phyloP scores from a whole-genome alignment of 2,113 vertebrate species.

The Butastur rufipennis region DNA sequence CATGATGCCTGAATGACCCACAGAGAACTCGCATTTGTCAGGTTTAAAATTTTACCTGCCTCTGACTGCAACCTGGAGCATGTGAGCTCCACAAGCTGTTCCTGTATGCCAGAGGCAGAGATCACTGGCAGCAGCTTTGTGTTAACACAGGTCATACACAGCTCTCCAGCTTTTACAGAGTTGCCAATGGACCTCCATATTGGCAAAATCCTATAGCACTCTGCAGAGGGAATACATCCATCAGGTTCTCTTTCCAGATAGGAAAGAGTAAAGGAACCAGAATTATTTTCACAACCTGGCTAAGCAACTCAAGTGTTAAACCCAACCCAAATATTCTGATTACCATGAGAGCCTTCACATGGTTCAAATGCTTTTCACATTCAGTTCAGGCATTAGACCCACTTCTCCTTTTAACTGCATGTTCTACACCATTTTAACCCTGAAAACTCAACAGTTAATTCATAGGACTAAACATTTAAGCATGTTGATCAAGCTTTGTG shows the following conservation, averaged over 20 bases:
- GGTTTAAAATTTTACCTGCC: neutral
- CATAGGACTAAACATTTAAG: neutral
- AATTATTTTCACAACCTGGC: neutral
- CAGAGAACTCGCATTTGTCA: neutral
- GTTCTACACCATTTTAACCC: neutral
- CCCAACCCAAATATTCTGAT: neutral
- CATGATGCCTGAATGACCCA: neutral
- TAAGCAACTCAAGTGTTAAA: neutral
- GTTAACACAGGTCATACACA: fast-evolving
- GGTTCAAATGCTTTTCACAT: neutral
- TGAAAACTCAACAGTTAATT: neutral
- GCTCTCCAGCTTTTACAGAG: neutral
- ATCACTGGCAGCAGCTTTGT: neutral
- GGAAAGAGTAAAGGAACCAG: neutral
- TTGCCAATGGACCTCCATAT: neutral
- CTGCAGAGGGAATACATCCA: neutral
- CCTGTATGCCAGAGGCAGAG: neutral
- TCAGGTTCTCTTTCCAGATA: neutral
- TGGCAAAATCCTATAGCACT: neutral
- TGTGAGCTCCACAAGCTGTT: neutral
- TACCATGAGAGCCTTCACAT: neutral
- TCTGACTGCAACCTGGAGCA: neutral
- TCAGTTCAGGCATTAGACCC: neutral
- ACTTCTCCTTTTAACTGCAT: neutral
- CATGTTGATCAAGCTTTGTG: neutral